Evolutionary conservation across 2,113 vertebrate genomes (phyloP).

Genomic region (Telmatochromis brichardi): DNA sequence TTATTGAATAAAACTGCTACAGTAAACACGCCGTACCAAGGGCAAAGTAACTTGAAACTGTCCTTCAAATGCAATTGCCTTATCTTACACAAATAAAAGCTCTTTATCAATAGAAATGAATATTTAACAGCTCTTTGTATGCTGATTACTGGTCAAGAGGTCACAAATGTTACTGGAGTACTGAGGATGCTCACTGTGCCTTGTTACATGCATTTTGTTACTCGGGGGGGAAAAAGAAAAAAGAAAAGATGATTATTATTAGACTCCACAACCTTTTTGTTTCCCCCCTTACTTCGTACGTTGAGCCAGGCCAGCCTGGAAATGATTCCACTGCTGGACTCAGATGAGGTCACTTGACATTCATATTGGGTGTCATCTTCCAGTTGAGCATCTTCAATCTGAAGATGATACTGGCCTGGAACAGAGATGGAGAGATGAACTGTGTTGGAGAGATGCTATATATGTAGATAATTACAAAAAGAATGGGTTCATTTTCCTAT

Average conservation of each 20-base stretch:
- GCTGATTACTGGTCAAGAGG: conserved; percentile 45
- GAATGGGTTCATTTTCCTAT: neutral
- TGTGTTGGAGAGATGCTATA: neutral
- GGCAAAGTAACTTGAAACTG: neutral
- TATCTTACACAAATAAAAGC: conserved; percentile 24
- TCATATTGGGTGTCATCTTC: conserved; percentile 68
- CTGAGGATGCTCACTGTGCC: neutral
- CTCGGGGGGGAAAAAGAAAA: neutral
- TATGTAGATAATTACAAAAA: neutral
- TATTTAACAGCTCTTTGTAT: conserved; percentile 58
- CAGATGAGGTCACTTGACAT: conserved; percentile 69
- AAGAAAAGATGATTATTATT: neutral
- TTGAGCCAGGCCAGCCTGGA: conserved; percentile 53
- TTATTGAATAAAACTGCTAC: neutral
- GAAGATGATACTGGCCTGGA: conserved; percentile 70
- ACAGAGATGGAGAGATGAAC: neutral
- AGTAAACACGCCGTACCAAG: neutral
- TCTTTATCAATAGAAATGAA: conserved; percentile 49
- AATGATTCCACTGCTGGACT: conserved; percentile 56
- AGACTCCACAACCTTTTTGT: neutral
- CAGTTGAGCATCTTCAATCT: conserved; percentile 58
- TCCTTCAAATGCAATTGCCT: neutral
- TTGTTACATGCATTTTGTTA: neutral
- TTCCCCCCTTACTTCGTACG: conserved; percentile 64
- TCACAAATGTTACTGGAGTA: conserved; percentile 11